Base-by-base conservation (phyloP, 2,113 vertebrate species). In the Boulengeromyrus knoepffleri region DNA sequence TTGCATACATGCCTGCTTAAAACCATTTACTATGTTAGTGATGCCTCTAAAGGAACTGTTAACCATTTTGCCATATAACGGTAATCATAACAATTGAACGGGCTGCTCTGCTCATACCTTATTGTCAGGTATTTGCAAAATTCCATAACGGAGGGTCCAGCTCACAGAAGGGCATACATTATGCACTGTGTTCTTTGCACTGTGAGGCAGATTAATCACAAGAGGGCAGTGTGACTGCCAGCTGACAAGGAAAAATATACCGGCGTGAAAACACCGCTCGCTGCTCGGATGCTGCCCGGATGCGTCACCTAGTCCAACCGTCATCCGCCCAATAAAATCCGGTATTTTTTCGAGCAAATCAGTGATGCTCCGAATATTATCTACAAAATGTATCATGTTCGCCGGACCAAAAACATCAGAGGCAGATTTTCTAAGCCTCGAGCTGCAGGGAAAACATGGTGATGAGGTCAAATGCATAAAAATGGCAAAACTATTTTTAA, bases 221-320 rank as follows among this genome's bases (percentile, higher is more conserved):
- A 96, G 94, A 88, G 92, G 92, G 90, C 93, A 96, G 96, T 97
- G 95, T 96, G 93, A 95, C 94, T 93, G 93, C 95, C 95, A 93
- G 94, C 92, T 91, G 89, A 86, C 70, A 77, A 96, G 10, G 62
- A 13, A 96, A 96, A 96, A 94, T 95, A 95, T 53, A 21, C 94
- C 95, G 91, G 89, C 87, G 90, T 95, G 94, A 94, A 95, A 96
- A 93, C 94, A 94, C 21, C 45, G 49, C 36, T 42, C 74, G 1
- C 36, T 42, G 36, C 9, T 27, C 62, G 1, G 1, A 31, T 31
- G 31, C 31, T 31, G 31, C 31, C 0, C 0, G 1, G 27, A 70
- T 12, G 27, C 62, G 3, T 70, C 62, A 70, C 27, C 27, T 2
- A 27, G 10, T 27, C 62, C n/a, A 3, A 70, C 62, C 27, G n/a